Percentiles rank a stretch among this genome's conserved stretches.
Evolutionary conservation across 2,113 vertebrate species (phyloP).

Genomic region (Phalacrocorax brasilianus): DNA sequence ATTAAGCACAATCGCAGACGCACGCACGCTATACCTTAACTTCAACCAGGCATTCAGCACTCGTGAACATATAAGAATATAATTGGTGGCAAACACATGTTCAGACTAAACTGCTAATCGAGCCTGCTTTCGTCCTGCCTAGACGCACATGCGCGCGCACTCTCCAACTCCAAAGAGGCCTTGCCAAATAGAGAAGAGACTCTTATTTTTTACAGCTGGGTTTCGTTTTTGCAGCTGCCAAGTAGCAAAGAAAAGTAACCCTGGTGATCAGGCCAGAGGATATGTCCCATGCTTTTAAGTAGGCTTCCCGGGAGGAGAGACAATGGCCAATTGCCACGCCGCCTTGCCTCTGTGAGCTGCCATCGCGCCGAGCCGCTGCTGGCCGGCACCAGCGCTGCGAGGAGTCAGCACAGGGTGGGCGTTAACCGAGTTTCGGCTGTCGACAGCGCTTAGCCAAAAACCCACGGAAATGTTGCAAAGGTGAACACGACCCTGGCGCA

Average conservation of each 20-base stretch:
- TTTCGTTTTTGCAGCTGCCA: conserved; percentile 37
- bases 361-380: rapidly evolving
- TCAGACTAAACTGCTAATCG: neutral
- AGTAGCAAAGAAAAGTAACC: conserved; percentile 34
- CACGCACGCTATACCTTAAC: neutral
- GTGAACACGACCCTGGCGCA: neutral
- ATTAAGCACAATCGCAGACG: neutral
- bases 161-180: neutral
- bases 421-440: neutral
- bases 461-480: neutral
- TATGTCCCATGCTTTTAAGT: neutral
- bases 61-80: neutral
- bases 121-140: neutral
- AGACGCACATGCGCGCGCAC: neutral
- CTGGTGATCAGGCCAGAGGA: conserved; percentile 27
- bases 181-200: conserved; percentile 6
- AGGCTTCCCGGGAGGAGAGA: neutral
- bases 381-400: neutral
- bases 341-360: neutral
- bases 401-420: neutral
- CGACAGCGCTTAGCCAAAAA: neutral
- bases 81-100: neutral
- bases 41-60: neutral
- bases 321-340: neutral
- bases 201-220: conserved; percentile 15